A percentile compares a stretch with the other conserved stretches of the same genome.
These are phyloP conservation scores for Fabriciana adippe DNA, from an alignment of 2,888 invertebrate species.

Conservation along the genomic window DNA sequence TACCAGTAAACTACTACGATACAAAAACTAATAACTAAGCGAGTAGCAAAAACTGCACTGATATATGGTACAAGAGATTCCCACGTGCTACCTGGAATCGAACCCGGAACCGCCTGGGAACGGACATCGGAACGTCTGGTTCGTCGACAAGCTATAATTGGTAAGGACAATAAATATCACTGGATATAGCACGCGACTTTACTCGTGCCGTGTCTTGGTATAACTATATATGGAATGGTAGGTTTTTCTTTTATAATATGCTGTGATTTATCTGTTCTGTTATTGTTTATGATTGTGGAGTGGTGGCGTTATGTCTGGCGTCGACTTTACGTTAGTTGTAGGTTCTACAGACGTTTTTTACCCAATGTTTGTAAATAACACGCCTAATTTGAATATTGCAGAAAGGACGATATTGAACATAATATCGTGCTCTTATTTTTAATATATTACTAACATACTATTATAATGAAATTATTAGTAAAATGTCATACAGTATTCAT, in stretches of 20 bases:
- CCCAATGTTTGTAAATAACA: too few relatives aligned
- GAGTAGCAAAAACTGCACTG: constrained; percentile 53
- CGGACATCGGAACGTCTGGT: constrained; percentile 57
- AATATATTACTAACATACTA: too few relatives aligned
- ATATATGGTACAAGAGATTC: constrained; percentile 73
- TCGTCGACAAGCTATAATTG: constrained; percentile 56
- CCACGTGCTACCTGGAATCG: constrained; percentile 77
- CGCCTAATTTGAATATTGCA: too few relatives aligned
- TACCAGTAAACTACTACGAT: constrained; percentile 38
- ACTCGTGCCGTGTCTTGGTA: constrained; percentile 23
- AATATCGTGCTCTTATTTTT: too few relatives aligned
- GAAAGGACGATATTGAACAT: too few relatives aligned
- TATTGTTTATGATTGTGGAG: neutral
- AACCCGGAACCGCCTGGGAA: constrained; percentile 78
- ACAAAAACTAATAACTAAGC: constrained; percentile 42
- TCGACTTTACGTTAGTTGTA: neutral
- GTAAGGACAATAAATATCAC: constrained; percentile 45
- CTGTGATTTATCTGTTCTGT: constrained; percentile 20
- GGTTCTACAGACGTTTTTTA: neutral
- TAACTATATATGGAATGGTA: neutral
- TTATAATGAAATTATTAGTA: too few relatives aligned
- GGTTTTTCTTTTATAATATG: constrained; percentile 13
- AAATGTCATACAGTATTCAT: too few relatives aligned
- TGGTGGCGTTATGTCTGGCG: constrained; percentile 17
- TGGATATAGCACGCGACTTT: constrained; percentile 36